Percentiles rank a stretch among this genome's conserved stretches.
Evolutionary conservation across 1,140 invertebrate genomes (phyloP).

Genomic region (Venturia canescens): DNA sequence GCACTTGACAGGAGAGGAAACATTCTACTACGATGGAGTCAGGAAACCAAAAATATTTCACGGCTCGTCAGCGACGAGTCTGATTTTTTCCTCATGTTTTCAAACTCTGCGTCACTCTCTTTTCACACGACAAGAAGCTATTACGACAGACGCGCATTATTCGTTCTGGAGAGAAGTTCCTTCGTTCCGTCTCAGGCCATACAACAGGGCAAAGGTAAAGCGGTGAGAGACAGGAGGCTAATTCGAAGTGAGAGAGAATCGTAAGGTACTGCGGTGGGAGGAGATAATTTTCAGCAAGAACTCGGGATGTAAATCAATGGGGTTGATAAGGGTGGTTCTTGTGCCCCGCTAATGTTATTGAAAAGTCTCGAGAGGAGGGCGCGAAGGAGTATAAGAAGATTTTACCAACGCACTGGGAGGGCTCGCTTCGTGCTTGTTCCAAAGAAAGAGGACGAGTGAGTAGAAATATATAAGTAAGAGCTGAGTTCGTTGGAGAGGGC

Average conservation of each 20-base stretch:
- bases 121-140: too few relatives aligned
- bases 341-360: slow-evolving; percentile 25
- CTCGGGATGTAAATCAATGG: slow-evolving; percentile 59
- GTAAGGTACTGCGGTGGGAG: neutral
- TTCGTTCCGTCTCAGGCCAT: too few relatives aligned
- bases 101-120: too few relatives aligned
- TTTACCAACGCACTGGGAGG: slow-evolving; percentile 20
- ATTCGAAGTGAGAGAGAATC: neutral
- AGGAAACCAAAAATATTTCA: too few relatives aligned
- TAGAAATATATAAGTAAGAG: slow-evolving; percentile 27
- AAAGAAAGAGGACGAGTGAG: slow-evolving; percentile 1
- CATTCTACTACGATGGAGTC: too few relatives aligned
- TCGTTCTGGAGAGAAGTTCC: too few relatives aligned
- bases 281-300: slow-evolving; percentile 51
- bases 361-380: slow-evolving; percentile 7
- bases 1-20: too few relatives aligned
- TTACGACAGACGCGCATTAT: too few relatives aligned
- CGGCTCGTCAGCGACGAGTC: too few relatives aligned
- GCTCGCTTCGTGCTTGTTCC: neutral
- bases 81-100: too few relatives aligned
- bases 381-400: slow-evolving; percentile 1
- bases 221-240: neutral
- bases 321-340: slow-evolving; percentile 55
- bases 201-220: too few relatives aligned
- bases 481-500: slow-evolving; percentile 34